phyloP scores from a whole-genome alignment of 2,797 vertebrate species.

The Pangasius sanitwongsei region DNA sequence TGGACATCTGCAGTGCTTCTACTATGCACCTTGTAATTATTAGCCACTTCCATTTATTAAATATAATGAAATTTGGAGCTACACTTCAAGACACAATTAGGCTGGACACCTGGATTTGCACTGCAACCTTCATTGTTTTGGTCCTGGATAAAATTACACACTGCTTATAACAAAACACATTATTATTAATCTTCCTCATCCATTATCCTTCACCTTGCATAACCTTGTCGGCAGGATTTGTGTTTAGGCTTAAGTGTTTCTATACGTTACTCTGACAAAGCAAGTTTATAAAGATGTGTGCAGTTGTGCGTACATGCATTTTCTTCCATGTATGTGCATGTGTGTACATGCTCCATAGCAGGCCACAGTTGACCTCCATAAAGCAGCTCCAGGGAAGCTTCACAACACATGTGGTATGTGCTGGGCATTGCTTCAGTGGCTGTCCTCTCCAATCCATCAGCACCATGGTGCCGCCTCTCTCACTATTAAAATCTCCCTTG shows the following conservation, averaged over 20 bases:
- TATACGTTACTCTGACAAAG: conserved; percentile 25
- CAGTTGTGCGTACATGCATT: conserved; percentile 12
- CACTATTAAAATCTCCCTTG: conserved; percentile 30
- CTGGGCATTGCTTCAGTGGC: conserved; percentile 71
- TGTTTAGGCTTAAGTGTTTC: conserved; percentile 32
- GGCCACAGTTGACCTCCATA: conserved; percentile 74
- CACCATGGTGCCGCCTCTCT: conserved; percentile 73
- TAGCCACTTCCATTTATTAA: conserved; percentile 24
- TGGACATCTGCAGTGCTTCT: background rate
- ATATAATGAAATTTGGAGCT: conserved; percentile 52
- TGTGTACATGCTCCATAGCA: conserved; percentile 59
- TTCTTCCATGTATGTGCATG: conserved; percentile 20
- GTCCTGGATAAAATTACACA: background rate
- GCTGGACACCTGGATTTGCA: conserved; percentile 35
- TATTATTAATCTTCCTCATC: background rate
- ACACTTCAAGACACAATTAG: conserved; percentile 55
- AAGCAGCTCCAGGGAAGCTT: conserved; percentile 76
- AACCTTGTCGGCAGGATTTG: background rate
- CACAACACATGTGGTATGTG: conserved; percentile 78
- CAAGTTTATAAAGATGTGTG: conserved; percentile 8
- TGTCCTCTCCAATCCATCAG: conserved; percentile 79
- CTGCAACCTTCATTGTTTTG: conserved; percentile 3
- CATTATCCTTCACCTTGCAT: background rate
- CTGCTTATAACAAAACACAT: background rate
- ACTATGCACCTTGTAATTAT: background rate